Conservation (phyloP, 2,888 invertebrate genomes). For the Antitype chi region DNA sequence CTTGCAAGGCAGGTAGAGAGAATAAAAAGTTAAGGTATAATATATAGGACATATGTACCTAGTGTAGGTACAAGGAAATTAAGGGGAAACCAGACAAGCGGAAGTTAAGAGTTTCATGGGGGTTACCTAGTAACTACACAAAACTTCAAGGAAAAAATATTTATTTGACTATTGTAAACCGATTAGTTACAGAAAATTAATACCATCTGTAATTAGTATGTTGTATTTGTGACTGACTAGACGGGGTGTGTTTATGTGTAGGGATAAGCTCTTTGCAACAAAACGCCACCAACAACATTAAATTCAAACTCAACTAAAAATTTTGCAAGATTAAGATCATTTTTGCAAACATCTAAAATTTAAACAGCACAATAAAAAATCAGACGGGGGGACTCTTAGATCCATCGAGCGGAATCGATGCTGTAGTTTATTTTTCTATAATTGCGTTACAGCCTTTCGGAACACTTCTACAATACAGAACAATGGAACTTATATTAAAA, state of each 20-base stretch:
- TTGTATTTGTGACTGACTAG: not conserved
- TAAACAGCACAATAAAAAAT: slow-evolving; percentile 6
- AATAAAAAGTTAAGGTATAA: slow-evolving; percentile 42
- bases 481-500: not conserved
- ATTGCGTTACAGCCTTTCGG: not conserved
- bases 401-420: not conserved
- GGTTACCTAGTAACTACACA: not conserved
- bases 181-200: not conserved
- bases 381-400: not conserved
- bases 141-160: not conserved
- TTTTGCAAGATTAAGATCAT: too few species aligned
- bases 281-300: not conserved
- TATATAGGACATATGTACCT: not conserved
- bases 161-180: not conserved
- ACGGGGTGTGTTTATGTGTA: not conserved
- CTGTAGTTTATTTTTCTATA: slow-evolving; percentile 5
- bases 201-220: not conserved
- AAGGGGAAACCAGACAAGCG: slow-evolving; percentile 9
- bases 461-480: not conserved
- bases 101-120: slow-evolving; percentile 7
- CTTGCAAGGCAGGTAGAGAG: slow-evolving; percentile 67
- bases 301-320: not conserved
- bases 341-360: not conserved
- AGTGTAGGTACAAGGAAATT: slow-evolving; percentile 35
- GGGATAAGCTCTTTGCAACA: not conserved